Conservation (phyloP, 2,888 invertebrate genomes). For the Calameuta filiformis region DNA sequence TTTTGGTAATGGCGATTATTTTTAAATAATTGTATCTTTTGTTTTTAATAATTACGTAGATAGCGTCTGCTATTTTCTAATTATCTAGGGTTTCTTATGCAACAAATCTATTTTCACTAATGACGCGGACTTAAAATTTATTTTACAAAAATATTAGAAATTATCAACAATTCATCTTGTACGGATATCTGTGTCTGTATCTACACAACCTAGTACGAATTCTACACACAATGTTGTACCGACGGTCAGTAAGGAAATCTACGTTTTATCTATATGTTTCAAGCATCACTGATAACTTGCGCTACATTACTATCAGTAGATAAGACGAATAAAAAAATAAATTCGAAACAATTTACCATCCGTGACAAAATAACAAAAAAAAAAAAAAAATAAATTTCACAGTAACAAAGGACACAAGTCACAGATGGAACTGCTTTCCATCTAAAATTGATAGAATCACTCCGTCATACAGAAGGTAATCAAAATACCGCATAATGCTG, state of each 20-base stretch:
- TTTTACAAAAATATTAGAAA: not conserved
- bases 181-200: not conserved
- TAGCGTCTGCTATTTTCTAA: not conserved
- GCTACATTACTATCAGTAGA: not conserved
- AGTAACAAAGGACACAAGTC: not conserved
- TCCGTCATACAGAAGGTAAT: conserved; percentile 14
- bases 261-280: not conserved
- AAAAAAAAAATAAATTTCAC: not conserved
- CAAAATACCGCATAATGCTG: conserved; percentile 31
- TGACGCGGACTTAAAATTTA: not conserved
- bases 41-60: not conserved
- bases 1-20: not conserved
- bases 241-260: not conserved
- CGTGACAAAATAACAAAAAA: not conserved
- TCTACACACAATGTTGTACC: not conserved
- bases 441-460: conserved; percentile 17
- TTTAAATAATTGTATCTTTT: not conserved
- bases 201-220: not conserved
- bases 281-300: not conserved
- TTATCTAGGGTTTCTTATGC: not conserved
- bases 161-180: not conserved
- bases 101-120: not conserved
- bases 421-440: conserved; percentile 21
- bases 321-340: not conserved
- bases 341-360: not conserved